Conservation (phyloP, 1,140 invertebrate species). For the Holotrichia oblita region DNA sequence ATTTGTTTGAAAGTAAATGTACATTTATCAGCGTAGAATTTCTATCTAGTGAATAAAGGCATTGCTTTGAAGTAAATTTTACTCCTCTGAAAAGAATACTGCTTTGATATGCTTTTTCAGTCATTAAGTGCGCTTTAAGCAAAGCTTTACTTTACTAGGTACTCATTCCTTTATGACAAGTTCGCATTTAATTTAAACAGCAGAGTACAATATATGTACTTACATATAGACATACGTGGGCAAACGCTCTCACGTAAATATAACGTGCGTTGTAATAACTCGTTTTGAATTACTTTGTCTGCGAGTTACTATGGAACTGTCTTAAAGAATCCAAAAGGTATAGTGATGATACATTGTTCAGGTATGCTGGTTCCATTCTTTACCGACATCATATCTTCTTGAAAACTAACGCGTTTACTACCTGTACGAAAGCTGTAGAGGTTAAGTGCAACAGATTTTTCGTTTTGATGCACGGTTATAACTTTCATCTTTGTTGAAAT, state of each 20-base stretch:
- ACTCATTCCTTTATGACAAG: too few species aligned
- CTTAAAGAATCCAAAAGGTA: background rate
- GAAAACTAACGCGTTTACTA: background rate
- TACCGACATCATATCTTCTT: background rate
- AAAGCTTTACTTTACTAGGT: too few species aligned
- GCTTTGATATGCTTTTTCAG: too few species aligned
- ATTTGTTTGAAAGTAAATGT: too few species aligned
- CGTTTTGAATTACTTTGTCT: conserved; percentile 18
- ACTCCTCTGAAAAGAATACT: too few species aligned
- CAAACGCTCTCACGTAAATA: background rate
- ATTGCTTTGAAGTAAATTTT: too few species aligned
- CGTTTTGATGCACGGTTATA: background rate
- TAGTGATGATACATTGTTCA: conserved; percentile 16
- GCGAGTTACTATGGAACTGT: conserved; percentile 11
- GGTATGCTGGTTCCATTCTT: conserved; percentile 18
- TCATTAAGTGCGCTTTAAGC: too few species aligned
- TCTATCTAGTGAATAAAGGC: too few species aligned
- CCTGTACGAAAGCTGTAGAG: background rate
- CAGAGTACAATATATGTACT: too few species aligned
- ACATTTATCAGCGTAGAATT: too few species aligned
- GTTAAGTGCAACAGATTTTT: conserved; percentile 8
- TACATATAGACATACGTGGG: background rate
- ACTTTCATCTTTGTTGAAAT: background rate
- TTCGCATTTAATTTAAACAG: too few species aligned
- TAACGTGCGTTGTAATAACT: conserved; percentile 9